Base-by-base conservation (phyloP, 2,797 vertebrate species). In the Megalops cyprinoides region DNA sequence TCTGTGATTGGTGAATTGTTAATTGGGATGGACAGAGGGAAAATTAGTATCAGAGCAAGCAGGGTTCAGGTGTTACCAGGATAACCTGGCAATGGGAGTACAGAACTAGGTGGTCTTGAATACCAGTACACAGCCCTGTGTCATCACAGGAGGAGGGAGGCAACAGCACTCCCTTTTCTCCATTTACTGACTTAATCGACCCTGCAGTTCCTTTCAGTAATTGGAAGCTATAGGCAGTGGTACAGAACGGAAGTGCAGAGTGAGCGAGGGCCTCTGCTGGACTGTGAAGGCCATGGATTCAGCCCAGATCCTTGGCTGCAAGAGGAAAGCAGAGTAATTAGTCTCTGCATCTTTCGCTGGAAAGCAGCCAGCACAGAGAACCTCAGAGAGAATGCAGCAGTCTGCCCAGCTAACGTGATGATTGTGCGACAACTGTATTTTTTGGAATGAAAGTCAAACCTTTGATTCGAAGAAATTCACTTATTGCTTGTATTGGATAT, bases 211-310 rank as follows among this genome's bases (percentile, higher is more conserved):
- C 73, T 12, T 49, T 48, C 73, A 49, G 44, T 74, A 48, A 74
- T 74, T 74, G 73, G 46, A 51, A 51, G 46, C 73, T 1, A 25
- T 74, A 51, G 46, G 25, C 44, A 74, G 15, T 44, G 67, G 67
- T 42, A 71, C 39, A 71, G 39, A 48, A 49, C 44, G 25, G 44
- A 48, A 31, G 49, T 25, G 46, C 73, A 28, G 23, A 28, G 73
- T 8, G 46, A 49, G 28, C 46, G 28, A 51, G 31, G 28, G n/a
- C n/a, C 46, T 42, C 69, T 46, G 69, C 42, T 39, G 73, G 73
- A 74, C 73, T 74, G 73, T 74, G 73, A 74, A 74, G 73, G 73
- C 73, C 14, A 34, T 15, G 46, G 73, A 51, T 74, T 74, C 49
- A 28, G 10, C 42, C 46, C 34, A 4, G 39, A 39, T 49, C 73